phyloP scores from a whole-genome alignment of 2,888 invertebrate genomes.

The Protodeltote pygarga region DNA sequence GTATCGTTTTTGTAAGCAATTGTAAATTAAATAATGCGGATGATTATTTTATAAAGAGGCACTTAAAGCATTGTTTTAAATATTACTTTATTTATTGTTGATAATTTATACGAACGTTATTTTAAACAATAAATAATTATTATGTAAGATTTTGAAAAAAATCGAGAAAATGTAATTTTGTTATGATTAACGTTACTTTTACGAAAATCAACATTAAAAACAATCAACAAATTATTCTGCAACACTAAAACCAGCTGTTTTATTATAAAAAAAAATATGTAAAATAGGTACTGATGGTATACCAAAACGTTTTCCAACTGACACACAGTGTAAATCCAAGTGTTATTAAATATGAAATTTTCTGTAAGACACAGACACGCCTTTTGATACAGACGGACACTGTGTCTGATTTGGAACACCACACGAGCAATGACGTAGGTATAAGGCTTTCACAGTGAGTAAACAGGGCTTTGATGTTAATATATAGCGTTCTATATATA shows the following conservation, averaged over 20 bases:
- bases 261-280: slow-evolving; percentile 36
- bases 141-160: too few species aligned
- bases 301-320: slow-evolving; percentile 43
- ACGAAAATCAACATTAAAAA: too few species aligned
- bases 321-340: slow-evolving; percentile 36
- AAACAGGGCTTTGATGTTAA: slow-evolving; percentile 85
- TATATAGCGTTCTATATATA: slow-evolving; percentile 82
- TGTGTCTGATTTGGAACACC: slow-evolving; percentile 53
- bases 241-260: slow-evolving; percentile 31
- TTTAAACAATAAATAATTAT: too few species aligned
- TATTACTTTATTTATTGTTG: neutral
- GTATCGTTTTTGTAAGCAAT: slow-evolving; percentile 6
- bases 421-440: slow-evolving; percentile 62
- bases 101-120: neutral
- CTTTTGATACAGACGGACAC: slow-evolving; percentile 25
- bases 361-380: slow-evolving; percentile 6
- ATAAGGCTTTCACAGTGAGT: slow-evolving; percentile 81
- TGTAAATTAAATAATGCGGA: neutral
- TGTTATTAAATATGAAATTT: slow-evolving; percentile 19
- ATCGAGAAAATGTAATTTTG: slow-evolving; percentile 1
- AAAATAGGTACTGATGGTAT: slow-evolving; percentile 53
- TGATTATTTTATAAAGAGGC: neutral
- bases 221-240: slow-evolving; percentile 23
- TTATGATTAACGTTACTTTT: too few species aligned
- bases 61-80: neutral